phyloP scores from a whole-genome alignment of 2,797 vertebrate genomes.

The Esox masquinongy region DNA sequence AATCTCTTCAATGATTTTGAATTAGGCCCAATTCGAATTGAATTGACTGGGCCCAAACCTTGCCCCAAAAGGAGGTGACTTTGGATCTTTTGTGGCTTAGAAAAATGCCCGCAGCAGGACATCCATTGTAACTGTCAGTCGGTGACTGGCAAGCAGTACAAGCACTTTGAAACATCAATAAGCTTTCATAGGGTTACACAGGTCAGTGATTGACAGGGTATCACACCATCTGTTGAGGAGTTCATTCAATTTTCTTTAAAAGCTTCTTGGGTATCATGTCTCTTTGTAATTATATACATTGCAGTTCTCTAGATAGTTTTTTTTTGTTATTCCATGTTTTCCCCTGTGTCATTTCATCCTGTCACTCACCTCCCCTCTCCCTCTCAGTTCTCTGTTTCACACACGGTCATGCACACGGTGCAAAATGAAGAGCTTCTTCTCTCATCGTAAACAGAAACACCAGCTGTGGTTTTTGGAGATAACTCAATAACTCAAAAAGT shows the following conservation, averaged over 20 bases:
- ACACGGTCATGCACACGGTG: neutral
- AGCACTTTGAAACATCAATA: no score
- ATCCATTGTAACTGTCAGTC: no score
- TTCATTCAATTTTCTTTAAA: no score
- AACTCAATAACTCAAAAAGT: slow-evolving; percentile 26
- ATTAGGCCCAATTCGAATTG: neutral
- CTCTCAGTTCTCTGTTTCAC: neutral
- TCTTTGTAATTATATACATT: no score
- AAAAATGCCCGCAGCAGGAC: no score
- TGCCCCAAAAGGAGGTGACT: no score
- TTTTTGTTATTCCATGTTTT: neutral
- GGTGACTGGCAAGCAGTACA: no score
- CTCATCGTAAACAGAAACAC: slow-evolving; percentile 2
- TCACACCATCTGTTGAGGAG: no score
- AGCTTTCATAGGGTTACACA: no score
- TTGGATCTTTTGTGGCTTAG: no score
- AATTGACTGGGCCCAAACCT: neutral
- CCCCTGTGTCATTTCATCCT: neutral
- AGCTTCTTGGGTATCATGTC: no score
- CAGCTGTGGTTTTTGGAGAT: slow-evolving; percentile 24
- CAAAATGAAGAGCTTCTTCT: neutral
- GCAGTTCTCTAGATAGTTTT: neutral
- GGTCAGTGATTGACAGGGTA: no score
- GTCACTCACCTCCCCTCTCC: neutral
- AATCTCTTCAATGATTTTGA: neutral